Evolutionary conservation across 2,797 vertebrate genomes (phyloP), one percentile per base, ranked within the genome.

Genomic region (Sternotherus odoratus): DNA sequence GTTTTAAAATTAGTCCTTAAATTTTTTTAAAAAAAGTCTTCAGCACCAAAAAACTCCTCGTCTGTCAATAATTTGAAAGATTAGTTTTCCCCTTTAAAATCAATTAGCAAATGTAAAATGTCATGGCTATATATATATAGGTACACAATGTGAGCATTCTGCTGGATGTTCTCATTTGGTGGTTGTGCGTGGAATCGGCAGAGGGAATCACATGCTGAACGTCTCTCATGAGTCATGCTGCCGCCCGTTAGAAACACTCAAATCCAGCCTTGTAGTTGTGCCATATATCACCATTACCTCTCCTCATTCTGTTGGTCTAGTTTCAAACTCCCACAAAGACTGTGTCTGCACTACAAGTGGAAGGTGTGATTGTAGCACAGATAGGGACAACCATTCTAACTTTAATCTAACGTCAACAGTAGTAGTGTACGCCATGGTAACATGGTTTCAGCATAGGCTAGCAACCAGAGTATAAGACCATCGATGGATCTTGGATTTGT

Each of bases 61-160:
- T 95, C 53, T 86, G 60, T 74, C 85, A 90, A 84, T 83, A 57
- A 72, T 89, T 93, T 85, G 88, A 95, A 94, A 95, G 92, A 66
- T 94, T 46, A 77, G 17, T 63, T 39, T 81, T 63, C 88, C 79
- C 51, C 11, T 49, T 1, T 5, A 6, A 60, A 77, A 94, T 96
- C 93, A 93, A 95, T 97, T 96, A 96, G 83, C 63, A 23, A 86
- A 91, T 77, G 77, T 90, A 95, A 97, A 97, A 97, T 97, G 90
- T 93, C 95, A 86, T 43, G 0, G 6, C 92, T 97, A 88, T 95
- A 87, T 21, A 51, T 51, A 87, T 21, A 51, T 97, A 88, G 91
- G 90, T 94, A 91, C 75, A 90, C 86, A 12, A 19, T 19, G 11
- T 80, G 89, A 80, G 69, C 83, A 88, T 96, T 94, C 56, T 5